A percentile compares a stretch with the other conserved stretches of the same genome.
Evolutionary conservation across 2,888 invertebrate species (phyloP).

Genomic region (Drosophila vallismaia): DNA sequence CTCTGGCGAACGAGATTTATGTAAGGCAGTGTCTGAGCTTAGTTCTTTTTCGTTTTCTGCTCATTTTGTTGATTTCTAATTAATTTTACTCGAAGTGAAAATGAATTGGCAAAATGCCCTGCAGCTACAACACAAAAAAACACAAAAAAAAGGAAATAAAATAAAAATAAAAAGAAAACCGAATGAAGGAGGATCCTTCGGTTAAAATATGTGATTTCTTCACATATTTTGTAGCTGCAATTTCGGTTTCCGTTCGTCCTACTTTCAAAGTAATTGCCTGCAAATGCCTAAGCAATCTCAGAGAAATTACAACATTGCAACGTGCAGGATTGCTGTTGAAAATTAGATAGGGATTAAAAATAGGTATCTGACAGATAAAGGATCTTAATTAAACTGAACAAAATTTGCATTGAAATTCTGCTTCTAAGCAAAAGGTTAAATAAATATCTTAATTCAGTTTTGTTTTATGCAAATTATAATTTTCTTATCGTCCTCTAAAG

Average conservation of each 20-base stretch:
- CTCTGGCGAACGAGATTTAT: conserved; percentile 55
- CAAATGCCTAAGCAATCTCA: background rate
- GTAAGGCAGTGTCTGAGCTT: conserved; percentile 40
- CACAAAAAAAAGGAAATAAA: conserved; percentile 28
- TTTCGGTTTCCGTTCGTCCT: conserved; percentile 13
- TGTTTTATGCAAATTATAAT: conserved; percentile 8
- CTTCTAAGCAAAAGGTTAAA: background rate
- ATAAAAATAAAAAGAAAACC: conserved; percentile 10
- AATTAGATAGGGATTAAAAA: background rate
- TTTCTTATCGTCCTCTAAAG: background rate
- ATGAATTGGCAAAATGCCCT: conserved; percentile 72
- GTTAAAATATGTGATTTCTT: conserved; percentile 37
- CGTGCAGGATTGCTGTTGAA: background rate
- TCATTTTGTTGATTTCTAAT: conserved; percentile 75
- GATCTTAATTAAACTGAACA: no score
- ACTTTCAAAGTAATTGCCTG: conserved; percentile 24
- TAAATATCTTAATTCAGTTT: conserved; percentile 6
- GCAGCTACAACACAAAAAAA: conserved; percentile 38
- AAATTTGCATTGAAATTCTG: no score
- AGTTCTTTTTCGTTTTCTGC: conserved; percentile 47
- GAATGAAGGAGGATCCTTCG: conserved; percentile 9
- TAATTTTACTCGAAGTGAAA: conserved; percentile 70
- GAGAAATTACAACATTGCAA: background rate
- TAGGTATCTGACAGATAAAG: no score
- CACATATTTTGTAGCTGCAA: conserved; percentile 43